phyloP scores from a whole-genome alignment of 1,140 invertebrate genomes.

The Zaprionus capensis region DNA sequence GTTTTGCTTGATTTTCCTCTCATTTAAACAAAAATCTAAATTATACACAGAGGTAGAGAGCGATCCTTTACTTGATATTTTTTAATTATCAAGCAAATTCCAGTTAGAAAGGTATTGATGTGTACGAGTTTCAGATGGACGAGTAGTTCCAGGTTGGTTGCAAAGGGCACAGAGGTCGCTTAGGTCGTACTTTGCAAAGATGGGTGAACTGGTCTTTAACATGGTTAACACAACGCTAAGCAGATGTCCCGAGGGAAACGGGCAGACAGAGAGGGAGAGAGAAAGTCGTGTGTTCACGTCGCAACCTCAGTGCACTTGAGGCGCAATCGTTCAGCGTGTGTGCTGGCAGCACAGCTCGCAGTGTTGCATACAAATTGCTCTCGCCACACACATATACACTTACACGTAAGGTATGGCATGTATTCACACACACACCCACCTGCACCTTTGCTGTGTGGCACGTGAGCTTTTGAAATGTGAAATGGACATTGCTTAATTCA shows the following conservation, averaged over 20 bases:
- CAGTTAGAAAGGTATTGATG: slow-evolving; percentile 40
- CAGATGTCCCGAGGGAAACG: slow-evolving; percentile 40
- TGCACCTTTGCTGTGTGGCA: slow-evolving; percentile 42
- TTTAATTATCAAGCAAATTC: slow-evolving; percentile 52
- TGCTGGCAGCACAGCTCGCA: slow-evolving; percentile 42
- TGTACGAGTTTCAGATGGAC: slow-evolving; percentile 4
- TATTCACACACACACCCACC: slow-evolving; percentile 23
- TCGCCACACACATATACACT: slow-evolving; percentile 31
- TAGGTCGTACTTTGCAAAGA: slow-evolving; percentile 9
- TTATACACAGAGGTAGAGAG: neutral
- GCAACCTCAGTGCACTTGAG: slow-evolving; percentile 72
- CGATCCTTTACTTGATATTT: neutral
- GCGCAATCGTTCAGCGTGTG: slow-evolving; percentile 71
- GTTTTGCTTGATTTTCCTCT: neutral
- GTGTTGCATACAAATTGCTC: slow-evolving; percentile 73
- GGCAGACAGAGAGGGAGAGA: neutral
- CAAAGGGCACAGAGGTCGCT: slow-evolving; percentile 29
- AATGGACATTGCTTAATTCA: slow-evolving; percentile 80
- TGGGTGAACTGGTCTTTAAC: slow-evolving; percentile 51
- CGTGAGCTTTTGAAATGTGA: slow-evolving; percentile 76
- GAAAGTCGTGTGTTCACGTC: slow-evolving; percentile 30
- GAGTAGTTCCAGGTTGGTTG: no score
- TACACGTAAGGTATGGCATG: slow-evolving; percentile 41
- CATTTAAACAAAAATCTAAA: neutral
- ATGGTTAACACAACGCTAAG: slow-evolving; percentile 66